These are phyloP conservation scores for Enteromius trimaculatus DNA, from an alignment of 2,797 vertebrate genomes.

Conservation along the genomic window DNA sequence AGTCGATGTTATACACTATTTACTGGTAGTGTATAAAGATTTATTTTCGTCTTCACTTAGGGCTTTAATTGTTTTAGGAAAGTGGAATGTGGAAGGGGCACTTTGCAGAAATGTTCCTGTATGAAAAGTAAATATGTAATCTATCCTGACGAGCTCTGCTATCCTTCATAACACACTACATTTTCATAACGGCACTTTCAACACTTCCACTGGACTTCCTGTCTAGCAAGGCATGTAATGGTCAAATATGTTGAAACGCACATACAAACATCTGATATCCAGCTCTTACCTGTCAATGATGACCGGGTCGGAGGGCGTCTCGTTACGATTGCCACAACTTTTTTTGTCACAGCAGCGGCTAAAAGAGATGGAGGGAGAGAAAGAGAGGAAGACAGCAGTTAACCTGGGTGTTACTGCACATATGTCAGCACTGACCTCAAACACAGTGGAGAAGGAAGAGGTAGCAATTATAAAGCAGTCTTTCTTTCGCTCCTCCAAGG, in stretches of 20 bases:
- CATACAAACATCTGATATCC: slow-evolving; percentile 54
- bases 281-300: slow-evolving; percentile 99
- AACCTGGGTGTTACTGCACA: slow-evolving; percentile 42
- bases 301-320: slow-evolving; percentile 99
- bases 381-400: slow-evolving; percentile 29
- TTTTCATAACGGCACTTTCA: neutral
- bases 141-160: neutral
- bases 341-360: slow-evolving; percentile 99
- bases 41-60: neutral
- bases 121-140: neutral
- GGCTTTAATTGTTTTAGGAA: neutral
- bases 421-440: slow-evolving; percentile 48
- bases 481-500: slow-evolving; percentile 7
- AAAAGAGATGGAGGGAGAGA: slow-evolving; percentile 35
- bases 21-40: neutral
- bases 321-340: slow-evolving; percentile 99
- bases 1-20: too few relatives aligned
- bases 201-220: neutral
- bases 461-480: slow-evolving; percentile 45
- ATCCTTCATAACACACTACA: neutral
- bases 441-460: slow-evolving; percentile 11
- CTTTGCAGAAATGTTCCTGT: neutral
- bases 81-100: neutral
- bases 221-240: neutral
- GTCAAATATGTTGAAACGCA: slow-evolving; percentile 39